Evolutionary conservation across 2,888 invertebrate species (phyloP), one percentile per base, ranked within the genome.

Genomic region (Ochropleura plecta): DNA sequence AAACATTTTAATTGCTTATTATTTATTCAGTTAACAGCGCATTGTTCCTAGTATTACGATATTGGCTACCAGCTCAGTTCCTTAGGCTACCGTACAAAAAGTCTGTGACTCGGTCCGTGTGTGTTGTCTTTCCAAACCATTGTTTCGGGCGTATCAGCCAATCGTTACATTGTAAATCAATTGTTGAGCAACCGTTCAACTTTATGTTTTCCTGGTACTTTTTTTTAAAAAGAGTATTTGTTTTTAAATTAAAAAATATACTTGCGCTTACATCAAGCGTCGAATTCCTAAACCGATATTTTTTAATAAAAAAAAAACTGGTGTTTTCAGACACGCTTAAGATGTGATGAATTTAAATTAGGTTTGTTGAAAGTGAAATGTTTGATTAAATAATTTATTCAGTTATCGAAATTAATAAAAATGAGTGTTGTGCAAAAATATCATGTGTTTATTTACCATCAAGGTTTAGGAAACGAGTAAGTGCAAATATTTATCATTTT

Each of bases 151-250:
- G 53, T 82, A 87, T 86, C 86, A 60, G 46, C 60, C 74, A 76
- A 84, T 85, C 82, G 68, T 73, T 70, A 70, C 75, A 63, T 75
- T 65, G 74, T 85, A 85, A 83, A 87, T 87, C 85, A 86, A 85
- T 82, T 82, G 75, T 87, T 83, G 65, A 40, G 79, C 60, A 79
- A 85, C 20, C 16, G n/a, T n/a, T 60, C 78, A 63, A 85, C 42
- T 59, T 73, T 78, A 66, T 30, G 59, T 71, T 72, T 48, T 79
- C 67, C 74, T 62, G 64, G 20, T 57, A 65, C 3, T n/a, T 44
- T 62, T 30, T 62, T 63, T 46, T 12, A 9, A 0, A 16, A 5
- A 10, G 10, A 14, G 67, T 51, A 60, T n/a, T n/a, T 55, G 6
- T 53, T 18, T 49, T 70, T 51, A 0, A 53, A n/a, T 30, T 5